Base-by-base conservation (phyloP, 2,113 vertebrate genomes). In the Sciurus niger region DNA sequence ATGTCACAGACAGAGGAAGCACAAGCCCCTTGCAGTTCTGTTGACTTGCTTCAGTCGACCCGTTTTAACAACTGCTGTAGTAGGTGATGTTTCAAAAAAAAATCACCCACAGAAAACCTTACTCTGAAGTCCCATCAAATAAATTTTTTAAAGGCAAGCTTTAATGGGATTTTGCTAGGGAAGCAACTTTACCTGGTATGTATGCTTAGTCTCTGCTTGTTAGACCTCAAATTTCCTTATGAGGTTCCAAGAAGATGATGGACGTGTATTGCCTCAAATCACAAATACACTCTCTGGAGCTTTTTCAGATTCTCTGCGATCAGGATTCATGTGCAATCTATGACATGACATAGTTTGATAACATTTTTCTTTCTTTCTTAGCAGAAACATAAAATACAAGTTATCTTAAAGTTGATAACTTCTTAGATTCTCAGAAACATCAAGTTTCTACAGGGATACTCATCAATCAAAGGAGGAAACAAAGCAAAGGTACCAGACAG, bases 331-430 rank as follows among this genome's bases (percentile, higher is more conserved):
- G 93, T 37, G 4, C 55, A 86, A n/a, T 89, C 60, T 60, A 72
- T 53, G n/a, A 34, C 53, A 30, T 30, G 28, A 53, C 46, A 34
- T 3, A 89, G 34, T 63, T 82, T 67, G 73, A 85, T 55, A 53
- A 51, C 16, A 48, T 65, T 63, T 67, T 74, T 80, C 70, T 84
- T 95, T 84, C 48, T 82, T 65, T 88, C 68, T 83, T 30, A 76
- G 72, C 48, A 84, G 74, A 93, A 93, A 87, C 32, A 87, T 25
- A 76, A 95, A 89, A 82, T 77, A 78, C 79, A 63, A 58, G 79
- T 78, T 83, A 46, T 86, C 79, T 77, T 91, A 53, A 77, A 53
- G 70, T 4, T 51, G 65, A 80, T 18, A 4, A 16, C 80, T 94
- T 89, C 83, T 92, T 85, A 82, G 67, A 77, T 84, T 93, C 73